A percentile compares a stretch with the other conserved stretches of the same genome.
Evolutionary conservation across 1,140 invertebrate genomes (phyloP).

Genomic region (Sweltsa coloradensis): DNA sequence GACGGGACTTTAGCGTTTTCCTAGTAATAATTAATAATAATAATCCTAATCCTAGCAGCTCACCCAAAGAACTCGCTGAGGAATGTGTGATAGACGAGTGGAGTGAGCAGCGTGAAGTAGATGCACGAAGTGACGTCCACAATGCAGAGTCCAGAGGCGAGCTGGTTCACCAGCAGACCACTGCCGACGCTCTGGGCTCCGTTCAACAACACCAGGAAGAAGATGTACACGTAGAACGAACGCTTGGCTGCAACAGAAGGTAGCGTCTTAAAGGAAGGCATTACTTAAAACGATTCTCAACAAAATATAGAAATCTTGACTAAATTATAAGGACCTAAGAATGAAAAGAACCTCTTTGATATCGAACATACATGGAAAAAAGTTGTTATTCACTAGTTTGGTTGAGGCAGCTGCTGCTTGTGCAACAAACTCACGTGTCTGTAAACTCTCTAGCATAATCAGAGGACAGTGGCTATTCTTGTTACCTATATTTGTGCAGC

Average conservation of each 20-base stretch:
- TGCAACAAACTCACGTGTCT: too few species aligned
- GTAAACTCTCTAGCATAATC: too few species aligned
- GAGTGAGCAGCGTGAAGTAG: conserved; percentile 71
- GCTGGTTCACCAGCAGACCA: conserved; percentile 48
- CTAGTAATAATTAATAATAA: too few species aligned
- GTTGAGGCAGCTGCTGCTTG: too few species aligned
- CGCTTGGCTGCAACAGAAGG: conserved; percentile 50
- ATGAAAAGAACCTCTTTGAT: conserved; percentile 8
- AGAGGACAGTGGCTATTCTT: too few species aligned
- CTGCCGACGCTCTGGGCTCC: conserved; percentile 64
- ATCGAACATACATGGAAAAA: too few species aligned
- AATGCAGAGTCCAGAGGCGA: conserved; percentile 54
- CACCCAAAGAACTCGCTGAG: conserved; percentile 71
- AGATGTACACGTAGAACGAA: conserved; percentile 65
- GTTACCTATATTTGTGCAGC: too few species aligned
- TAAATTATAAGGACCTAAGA: not conserved
- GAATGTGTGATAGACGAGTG: conserved; percentile 69
- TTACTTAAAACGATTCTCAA: conserved; percentile 4
- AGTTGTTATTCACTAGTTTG: too few species aligned
- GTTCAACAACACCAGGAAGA: conserved; percentile 53
- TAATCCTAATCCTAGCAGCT: conserved; percentile 59
- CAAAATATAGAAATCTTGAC: conserved; percentile 4
- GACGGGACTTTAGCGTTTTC: too few species aligned
- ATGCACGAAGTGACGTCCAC: conserved; percentile 69
- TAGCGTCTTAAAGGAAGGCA: conserved; percentile 17